Evolutionary conservation across 1,140 invertebrate genomes (phyloP), one percentile per base, ranked within the genome.

Genomic region (Drosophila ohnishii): DNA sequence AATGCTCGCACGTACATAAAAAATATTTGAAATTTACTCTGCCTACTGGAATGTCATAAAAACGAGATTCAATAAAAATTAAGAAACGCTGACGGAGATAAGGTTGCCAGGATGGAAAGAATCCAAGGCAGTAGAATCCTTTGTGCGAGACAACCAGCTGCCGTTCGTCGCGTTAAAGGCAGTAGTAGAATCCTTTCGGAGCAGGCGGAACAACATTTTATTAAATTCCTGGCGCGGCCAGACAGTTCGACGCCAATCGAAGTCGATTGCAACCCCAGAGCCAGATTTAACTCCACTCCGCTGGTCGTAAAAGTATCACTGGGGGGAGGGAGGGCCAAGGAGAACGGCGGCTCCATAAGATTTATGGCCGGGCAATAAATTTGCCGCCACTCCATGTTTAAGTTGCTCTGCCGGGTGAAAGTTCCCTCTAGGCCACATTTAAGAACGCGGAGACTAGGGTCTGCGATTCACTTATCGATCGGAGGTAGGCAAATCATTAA

Each of bases 51-150:
- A 88, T 80, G 83, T 76, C 75, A 88, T 87, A 86, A 82, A 80
- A 86, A 78, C 69, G 53, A 73, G 86, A 87, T 87, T 87, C 84
- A 83, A 82, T 87, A 88, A 87, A 85, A 87, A 85, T 85, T 87
- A 78, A 85, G 76, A 85, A 75, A 62, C 66, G 55, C 60, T 44
- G 70, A 19, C 45, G 25, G 47, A 48, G 56, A 60, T 60, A 48
- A 40, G 63, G 11, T 14, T 25, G 13, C 7, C 9, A 48, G 22
- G 19, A 53, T 48, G 34, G 22, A 34, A 16, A 48, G 25, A 44
- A 66, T 62, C 42, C 63, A 45, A 37, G 42, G 34, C 13, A 57
- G 48, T 1, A 8, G 35, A 32, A 76, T 71, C 80, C 80, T 76
- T 79, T 80, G 51, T 84, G 71, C 67, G 40, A 61, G 53, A 61